Evolutionary conservation across 2,797 vertebrate genomes (phyloP), one percentile per base, ranked within the genome.

Genomic region (Discoglossus pictus): DNA sequence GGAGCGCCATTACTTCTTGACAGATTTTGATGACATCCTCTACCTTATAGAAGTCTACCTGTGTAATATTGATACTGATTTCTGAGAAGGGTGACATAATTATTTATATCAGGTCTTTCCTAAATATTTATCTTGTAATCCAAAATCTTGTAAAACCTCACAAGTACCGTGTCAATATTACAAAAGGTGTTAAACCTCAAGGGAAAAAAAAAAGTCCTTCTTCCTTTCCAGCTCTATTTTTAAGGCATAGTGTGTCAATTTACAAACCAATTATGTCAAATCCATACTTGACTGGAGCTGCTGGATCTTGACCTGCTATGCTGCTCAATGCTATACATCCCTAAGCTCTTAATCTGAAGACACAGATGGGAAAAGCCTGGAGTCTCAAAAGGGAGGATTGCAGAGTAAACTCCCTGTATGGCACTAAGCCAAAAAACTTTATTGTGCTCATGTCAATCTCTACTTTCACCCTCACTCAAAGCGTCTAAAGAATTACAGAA

Each of bases 281-380:
- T 68, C 65, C 27, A 11, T 68, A 68, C 56, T 68, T 68, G 65
- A 68, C 56, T 61, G 55, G 47, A 61, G 40, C 50, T 61, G 44
- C 56, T 53, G 38, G 48, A 47, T 53, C 47, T 61, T 15, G 38
- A 68, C 55, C 56, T 68, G 65, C 39, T 38, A 34, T 61, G 39
- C 23, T 34, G 44, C 27, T 52, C 20, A 52, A 4, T 61, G 43
- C 55, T 46, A 53, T 35, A 35, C 20, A 10, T 34, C 25, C 6
- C 3, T 68, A 61, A 68, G 39, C 39, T 35, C 47, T 38, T 68
- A 68, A 68, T 68, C 65, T 47, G 11, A 27, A 44, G 25, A 67
- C 44, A 60, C 55, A 68, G 65, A 68, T 52, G 47, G 47, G 38
- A 17, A 61, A 46, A 61, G n/a, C 27, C 43, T 51, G 23, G 23